These are phyloP conservation scores for Lottia scabra DNA, from an alignment of 2,888 invertebrate species.

Conservation along the genomic window DNA sequence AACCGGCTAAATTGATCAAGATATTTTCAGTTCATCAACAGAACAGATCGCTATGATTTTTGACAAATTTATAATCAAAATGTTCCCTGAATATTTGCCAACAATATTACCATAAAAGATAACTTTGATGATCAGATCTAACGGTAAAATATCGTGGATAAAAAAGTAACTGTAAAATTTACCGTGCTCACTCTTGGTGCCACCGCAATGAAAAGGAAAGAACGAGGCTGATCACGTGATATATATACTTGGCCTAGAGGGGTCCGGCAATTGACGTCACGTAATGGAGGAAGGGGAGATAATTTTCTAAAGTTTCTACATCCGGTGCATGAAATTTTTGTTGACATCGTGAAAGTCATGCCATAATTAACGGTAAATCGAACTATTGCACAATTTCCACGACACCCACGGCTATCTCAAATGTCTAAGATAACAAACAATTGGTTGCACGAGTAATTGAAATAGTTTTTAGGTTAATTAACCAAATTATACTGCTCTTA, in stretches of 20 bases:
- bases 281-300: neutral
- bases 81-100: neutral
- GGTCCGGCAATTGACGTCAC: slow-evolving; percentile 51
- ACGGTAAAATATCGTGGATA: slow-evolving; percentile 9
- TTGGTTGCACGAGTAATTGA: too few relatives aligned
- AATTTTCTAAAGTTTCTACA: slow-evolving; percentile 67
- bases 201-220: slow-evolving; percentile 49
- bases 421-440: too few relatives aligned
- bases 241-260: slow-evolving; percentile 49
- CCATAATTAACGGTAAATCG: neutral
- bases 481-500: too few relatives aligned
- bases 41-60: neutral
- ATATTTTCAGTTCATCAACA: neutral
- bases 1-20: neutral
- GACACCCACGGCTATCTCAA: too few relatives aligned
- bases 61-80: neutral
- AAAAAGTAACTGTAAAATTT: slow-evolving; percentile 10
- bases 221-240: slow-evolving; percentile 45
- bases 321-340: neutral
- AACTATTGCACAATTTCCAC: slow-evolving; percentile 24
- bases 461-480: too few relatives aligned
- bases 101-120: neutral
- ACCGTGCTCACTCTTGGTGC: slow-evolving; percentile 30
- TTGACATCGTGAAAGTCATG: neutral
- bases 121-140: slow-evolving; percentile 13